Conservation (phyloP, 2,113 vertebrate genomes). For the Beaufortia kweichowensis region DNA sequence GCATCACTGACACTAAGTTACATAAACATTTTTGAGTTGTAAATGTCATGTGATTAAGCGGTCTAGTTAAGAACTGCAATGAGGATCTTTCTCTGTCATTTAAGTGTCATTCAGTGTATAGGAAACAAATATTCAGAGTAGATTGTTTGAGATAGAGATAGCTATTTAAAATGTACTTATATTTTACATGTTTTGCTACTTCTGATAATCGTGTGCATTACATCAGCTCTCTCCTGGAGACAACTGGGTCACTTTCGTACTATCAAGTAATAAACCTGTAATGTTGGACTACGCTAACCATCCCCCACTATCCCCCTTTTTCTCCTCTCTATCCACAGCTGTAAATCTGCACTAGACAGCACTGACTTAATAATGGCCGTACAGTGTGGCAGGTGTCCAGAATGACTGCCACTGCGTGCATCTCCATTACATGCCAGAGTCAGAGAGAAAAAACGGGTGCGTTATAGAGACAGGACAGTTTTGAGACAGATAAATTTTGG, state of each 20-base stretch:
- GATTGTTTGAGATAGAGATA: no score
- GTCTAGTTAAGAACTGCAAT: no score
- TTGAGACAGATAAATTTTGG: slow-evolving; percentile 11
- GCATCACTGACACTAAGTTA: no score
- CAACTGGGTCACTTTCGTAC: slow-evolving; percentile 23
- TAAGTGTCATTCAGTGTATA: no score
- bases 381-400: slow-evolving; percentile 48
- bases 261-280: slow-evolving; percentile 42
- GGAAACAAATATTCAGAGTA: no score
- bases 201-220: slow-evolving; percentile 24
- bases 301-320: slow-evolving; percentile 17
- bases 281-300: slow-evolving; percentile 24
- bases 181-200: no score
- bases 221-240: slow-evolving; percentile 20
- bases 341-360: slow-evolving; percentile 36
- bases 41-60: no score
- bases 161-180: no score
- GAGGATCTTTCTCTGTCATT: no score
- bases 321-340: slow-evolving; percentile 7
- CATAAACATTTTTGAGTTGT: no score
- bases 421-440: slow-evolving; percentile 22
- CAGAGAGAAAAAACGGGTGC: not conserved
- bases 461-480: not conserved
- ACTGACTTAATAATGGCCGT: slow-evolving; percentile 33
- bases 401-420: slow-evolving; percentile 22